phyloP scores from a whole-genome alignment of 2,113 vertebrate genomes.

The Potamarius usumacintae region DNA sequence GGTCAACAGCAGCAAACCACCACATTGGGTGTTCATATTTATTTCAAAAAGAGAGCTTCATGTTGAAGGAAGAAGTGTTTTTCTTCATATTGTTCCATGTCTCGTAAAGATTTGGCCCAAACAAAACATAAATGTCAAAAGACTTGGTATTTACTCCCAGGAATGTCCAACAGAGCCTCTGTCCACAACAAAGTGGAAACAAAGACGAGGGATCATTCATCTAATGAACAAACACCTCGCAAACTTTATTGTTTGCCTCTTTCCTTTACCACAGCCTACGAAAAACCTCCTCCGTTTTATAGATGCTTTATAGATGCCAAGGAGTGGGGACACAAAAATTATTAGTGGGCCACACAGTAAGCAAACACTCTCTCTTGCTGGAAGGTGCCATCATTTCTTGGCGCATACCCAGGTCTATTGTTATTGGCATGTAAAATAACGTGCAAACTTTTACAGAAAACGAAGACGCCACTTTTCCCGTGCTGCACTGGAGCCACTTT shows the following conservation, averaged over 20 bases:
- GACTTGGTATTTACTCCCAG: background rate
- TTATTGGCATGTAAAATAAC: slow-evolving; percentile 28
- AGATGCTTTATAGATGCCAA: slow-evolving; percentile 7
- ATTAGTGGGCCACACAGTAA: slow-evolving; percentile 20
- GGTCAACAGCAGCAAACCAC: background rate
- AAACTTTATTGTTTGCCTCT: slow-evolving; percentile 50
- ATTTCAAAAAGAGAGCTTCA: background rate
- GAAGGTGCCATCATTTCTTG: slow-evolving; percentile 18
- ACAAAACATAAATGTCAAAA: background rate
- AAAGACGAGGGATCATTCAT: slow-evolving; percentile 74
- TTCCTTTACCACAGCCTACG: slow-evolving; percentile 10
- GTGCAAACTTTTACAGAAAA: slow-evolving; percentile 31
- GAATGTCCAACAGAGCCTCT: slow-evolving; percentile 76
- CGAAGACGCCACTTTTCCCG: slow-evolving; percentile 24
- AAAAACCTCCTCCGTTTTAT: slow-evolving; percentile 11
- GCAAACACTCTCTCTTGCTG: slow-evolving; percentile 5
- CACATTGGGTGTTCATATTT: background rate
- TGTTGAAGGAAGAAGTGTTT: no score
- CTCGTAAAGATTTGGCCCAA: background rate
- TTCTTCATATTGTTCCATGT: no score
- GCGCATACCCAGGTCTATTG: slow-evolving; percentile 20
- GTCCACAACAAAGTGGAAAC: slow-evolving; percentile 88
- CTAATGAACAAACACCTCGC: slow-evolving; percentile 56
- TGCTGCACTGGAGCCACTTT: slow-evolving; percentile 31
- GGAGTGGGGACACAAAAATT: slow-evolving; percentile 4